Evolutionary conservation across 2,113 vertebrate genomes (phyloP), one percentile per base, ranked within the genome.

Genomic region (Bujurquina vittata): DNA sequence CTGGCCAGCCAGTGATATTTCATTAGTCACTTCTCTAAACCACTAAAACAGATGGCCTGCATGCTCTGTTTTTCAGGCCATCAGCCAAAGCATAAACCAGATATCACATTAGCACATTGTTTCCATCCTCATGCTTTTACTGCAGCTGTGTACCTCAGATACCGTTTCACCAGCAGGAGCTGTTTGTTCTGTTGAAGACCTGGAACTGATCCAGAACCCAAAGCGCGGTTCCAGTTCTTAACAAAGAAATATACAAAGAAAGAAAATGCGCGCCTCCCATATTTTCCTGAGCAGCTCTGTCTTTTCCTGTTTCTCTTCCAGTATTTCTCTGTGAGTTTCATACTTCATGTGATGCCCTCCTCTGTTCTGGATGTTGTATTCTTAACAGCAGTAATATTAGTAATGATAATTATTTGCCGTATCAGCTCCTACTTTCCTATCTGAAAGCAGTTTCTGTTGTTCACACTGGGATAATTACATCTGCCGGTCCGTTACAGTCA

Each of bases 41-140:
- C 84, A 67, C 80, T 85, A 59, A 83, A 93, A 85, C 91, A 94
- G 90, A 93, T 89, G 92, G 56, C n/a, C 26, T 65, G 40, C 46
- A 49, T 63, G 81, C 77, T 61, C 60, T 29, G 80, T 61, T 75
- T 82, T 81, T 85, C 76, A 80, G 73, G 59, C 67, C 26, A 29
- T 63, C 46, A 18, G 84, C 85, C 87, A 85, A 63, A 62, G 29
- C 65, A 91, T 46, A 69, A 84, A 55, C 23, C 75, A 80, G 54
- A 86, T 83, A 81, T 90, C 55, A 54, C 61, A 85, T 84, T 84
- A 78, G 63, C 49, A 17, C 56, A 62, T 52, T 69, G 67, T 67
- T 91, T 84, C 83, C 69, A 54, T 87, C 88, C 87, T 82, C 85
- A 81, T 11, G 59, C 69, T 87, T 83, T 40, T 52, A 78, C 65